Evolutionary conservation across 2,888 invertebrate species (phyloP), one percentile per base, ranked within the genome.

Genomic region (Zygaena filipendulae): DNA sequence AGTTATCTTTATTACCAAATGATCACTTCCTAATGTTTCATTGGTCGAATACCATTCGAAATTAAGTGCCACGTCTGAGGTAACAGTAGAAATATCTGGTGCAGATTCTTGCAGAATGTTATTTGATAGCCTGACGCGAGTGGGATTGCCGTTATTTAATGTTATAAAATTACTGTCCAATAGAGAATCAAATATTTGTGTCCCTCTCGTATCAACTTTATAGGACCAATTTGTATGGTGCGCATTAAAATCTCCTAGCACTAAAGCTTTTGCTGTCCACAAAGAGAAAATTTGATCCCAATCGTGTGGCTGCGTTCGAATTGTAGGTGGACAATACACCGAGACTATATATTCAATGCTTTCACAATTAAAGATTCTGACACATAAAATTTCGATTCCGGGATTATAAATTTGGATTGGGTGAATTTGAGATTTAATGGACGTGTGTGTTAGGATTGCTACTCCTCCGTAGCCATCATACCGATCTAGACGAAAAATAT

Each of bases 1-100:
- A n/a, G n/a, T 23, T 11, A 29, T 29, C 7, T 20, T 11, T 7
- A 24, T 4, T n/a, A n/a, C n/a, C n/a, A n/a, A n/a, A 14, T 38
- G 31, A 9, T 38, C 38, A 21, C 38, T 38, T 2, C 35, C 33
- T 10, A 38, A 24, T 6, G 25, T 20, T 25, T 36, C 38, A n/a
- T 38, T 38, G 3, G 19, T 29, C 6, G 31, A 25, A 2, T 12
- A 26, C 35, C 37, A 38, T 6, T 18, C 7, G 13, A 38, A 19
- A 7, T 22, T 8, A 2, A 24, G 21, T 1, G 35, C 21, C 11
- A 37, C 6, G 19, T 34, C 31, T 3, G 27, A 13, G 1, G 38
- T 21, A 2, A 13, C 19, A 18, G 35, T 27, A 3, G 35, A 30
- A 9, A 38, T 28, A 18, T 35, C 38, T 0, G 38, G 38, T 3